Evolutionary conservation across 2,888 invertebrate genomes (phyloP).

Genomic region (Philaethria dido): DNA sequence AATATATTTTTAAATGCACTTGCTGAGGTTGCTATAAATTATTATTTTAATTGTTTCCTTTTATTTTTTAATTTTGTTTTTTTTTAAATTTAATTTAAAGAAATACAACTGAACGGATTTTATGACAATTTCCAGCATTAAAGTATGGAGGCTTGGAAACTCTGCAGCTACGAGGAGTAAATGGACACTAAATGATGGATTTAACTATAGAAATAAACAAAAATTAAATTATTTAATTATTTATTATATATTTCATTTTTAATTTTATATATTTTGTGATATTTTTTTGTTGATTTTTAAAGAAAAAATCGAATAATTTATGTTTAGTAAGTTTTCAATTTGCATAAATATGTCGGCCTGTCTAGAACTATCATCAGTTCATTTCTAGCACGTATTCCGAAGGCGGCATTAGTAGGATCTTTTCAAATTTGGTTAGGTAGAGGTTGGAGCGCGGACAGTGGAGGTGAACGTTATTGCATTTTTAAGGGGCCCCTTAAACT

Average conservation of each 20-base stretch:
- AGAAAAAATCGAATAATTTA: neutral
- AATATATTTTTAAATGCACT: slow-evolving; percentile 13
- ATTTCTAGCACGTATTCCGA: too few species aligned
- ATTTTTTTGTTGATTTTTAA: neutral
- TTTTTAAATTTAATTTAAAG: neutral
- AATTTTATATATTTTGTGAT: slow-evolving; percentile 5
- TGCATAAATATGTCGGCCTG: too few species aligned
- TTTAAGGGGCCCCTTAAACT: too few species aligned
- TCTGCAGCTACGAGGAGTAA: slow-evolving; percentile 3
- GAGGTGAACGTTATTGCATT: too few species aligned
- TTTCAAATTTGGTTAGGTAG: too few species aligned
- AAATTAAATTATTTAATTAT: neutral
- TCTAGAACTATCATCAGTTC: too few species aligned
- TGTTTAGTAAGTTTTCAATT: neutral
- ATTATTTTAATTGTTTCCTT: neutral
- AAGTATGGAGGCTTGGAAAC: neutral
- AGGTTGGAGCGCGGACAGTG: too few species aligned
- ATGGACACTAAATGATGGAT: neutral
- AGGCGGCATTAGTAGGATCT: too few species aligned
- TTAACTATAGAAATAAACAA: neutral
- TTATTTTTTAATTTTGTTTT: neutral
- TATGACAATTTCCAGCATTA: slow-evolving; percentile 15
- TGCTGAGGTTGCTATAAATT: slow-evolving; percentile 9
- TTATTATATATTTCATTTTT: neutral
- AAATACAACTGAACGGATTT: slow-evolving; percentile 22